A percentile compares a stretch with the other conserved stretches of the same genome.
These are phyloP conservation scores for Amblyornis subalaris DNA, from an alignment of 2,113 vertebrate species.

Conservation along the genomic window DNA sequence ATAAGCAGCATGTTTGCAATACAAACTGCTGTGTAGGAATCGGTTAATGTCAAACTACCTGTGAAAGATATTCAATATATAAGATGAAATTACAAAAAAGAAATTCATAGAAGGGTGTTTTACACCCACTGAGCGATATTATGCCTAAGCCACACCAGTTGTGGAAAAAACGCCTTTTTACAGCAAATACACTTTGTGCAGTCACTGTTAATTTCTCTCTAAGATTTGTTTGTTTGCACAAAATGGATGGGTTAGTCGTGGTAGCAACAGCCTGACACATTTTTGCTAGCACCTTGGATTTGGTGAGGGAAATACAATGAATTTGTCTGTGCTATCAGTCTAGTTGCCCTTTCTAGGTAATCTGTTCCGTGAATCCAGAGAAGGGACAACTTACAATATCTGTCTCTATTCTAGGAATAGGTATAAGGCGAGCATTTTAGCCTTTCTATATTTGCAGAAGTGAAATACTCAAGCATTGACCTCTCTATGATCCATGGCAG, in stretches of 20 bases:
- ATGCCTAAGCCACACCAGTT: slow-evolving; percentile 38
- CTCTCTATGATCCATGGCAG: slow-evolving; percentile 43
- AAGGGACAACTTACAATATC: slow-evolving; percentile 69
- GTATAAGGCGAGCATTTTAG: slow-evolving; percentile 67
- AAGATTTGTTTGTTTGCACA: slow-evolving; percentile 43
- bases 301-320: neutral
- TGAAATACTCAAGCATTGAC: slow-evolving; percentile 47
- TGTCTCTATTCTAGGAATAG: slow-evolving; percentile 83
- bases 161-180: slow-evolving; percentile 50
- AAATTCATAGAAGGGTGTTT: slow-evolving; percentile 19
- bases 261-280: slow-evolving; percentile 25
- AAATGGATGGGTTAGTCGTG: neutral
- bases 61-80: neutral
- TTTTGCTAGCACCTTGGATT: slow-evolving; percentile 34
- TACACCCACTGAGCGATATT: slow-evolving; percentile 30
- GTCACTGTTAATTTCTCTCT: slow-evolving; percentile 48
- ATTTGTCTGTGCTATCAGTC: slow-evolving; percentile 41
- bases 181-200: slow-evolving; percentile 20
- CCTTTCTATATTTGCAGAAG: slow-evolving; percentile 70
- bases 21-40: slow-evolving; percentile 12
- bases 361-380: slow-evolving; percentile 66
- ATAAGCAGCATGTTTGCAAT: neutral
- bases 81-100: slow-evolving; percentile 15
- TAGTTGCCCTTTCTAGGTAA: slow-evolving; percentile 55
- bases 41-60: slow-evolving; percentile 20